These are phyloP conservation scores for Etia nguti DNA, from an alignment of 2,113 vertebrate genomes.

Conservation along the genomic window DNA sequence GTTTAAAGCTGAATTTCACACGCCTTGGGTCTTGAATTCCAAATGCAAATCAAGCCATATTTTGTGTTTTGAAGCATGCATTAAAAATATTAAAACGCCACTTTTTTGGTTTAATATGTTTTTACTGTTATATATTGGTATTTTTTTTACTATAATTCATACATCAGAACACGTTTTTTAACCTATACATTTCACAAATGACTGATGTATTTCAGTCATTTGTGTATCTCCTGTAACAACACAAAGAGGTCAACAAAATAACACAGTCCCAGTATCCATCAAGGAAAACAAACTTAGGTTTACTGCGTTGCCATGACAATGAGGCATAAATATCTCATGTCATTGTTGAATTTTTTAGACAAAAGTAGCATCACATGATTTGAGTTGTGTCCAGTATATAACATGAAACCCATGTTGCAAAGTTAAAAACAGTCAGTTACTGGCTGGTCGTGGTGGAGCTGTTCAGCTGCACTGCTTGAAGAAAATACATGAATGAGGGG, in stretches of 20 bases:
- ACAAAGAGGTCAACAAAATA: not conserved
- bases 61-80: not conserved
- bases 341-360: not conserved
- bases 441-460: not conserved
- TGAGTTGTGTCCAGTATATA: not conserved
- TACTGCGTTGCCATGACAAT: not conserved
- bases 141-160: too few species aligned
- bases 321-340: not conserved
- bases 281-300: not conserved
- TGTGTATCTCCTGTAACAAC: not conserved
- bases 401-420: conserved; percentile 26
- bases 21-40: not conserved
- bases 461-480: not conserved
- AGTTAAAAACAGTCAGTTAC: conserved; percentile 11
- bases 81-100: not conserved
- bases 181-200: too few species aligned
- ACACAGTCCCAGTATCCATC: not conserved
- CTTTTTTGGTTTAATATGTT: rapidly evolving
- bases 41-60: not conserved
- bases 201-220: not conserved
- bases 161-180: too few species aligned
- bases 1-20: not conserved
- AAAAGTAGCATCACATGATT: not conserved
- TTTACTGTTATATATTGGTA: not conserved
- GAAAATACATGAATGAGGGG: not conserved